phyloP scores from a whole-genome alignment of 37 sponge, comb jelly and placozoan genomes.

The Geodia barretti region DNA sequence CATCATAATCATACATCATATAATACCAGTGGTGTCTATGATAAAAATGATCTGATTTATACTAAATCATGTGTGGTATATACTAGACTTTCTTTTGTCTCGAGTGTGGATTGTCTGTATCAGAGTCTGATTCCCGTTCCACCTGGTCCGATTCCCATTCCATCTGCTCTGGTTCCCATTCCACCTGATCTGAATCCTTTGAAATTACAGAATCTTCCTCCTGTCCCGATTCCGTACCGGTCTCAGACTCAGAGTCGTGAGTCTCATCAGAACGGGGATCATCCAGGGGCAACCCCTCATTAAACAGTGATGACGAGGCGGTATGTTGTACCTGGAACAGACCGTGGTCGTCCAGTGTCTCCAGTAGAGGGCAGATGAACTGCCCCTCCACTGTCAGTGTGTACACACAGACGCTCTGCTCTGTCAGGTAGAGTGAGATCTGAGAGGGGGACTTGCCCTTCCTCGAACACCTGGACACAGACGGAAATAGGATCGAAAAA shows the following conservation, averaged over 20 bases:
- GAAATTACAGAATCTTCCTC: too few species aligned
- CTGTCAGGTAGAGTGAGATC: conserved; percentile 66
- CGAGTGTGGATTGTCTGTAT: too few species aligned
- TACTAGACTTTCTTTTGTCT: too few species aligned
- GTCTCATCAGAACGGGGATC: not conserved
- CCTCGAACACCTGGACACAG: conserved; percentile 57
- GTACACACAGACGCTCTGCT: conserved; percentile 77
- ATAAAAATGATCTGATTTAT: too few species aligned
- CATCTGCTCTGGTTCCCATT: too few species aligned
- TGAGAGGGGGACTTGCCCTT: conserved; percentile 24
- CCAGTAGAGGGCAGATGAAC: conserved; percentile 64
- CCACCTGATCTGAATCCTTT: too few species aligned
- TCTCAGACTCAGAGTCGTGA: not conserved
- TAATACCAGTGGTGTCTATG: too few species aligned
- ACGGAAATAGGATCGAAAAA: too few species aligned
- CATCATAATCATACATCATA: too few species aligned
- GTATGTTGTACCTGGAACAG: conserved; percentile 15
- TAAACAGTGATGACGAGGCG: not conserved
- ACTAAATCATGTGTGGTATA: too few species aligned
- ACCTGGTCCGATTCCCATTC: too few species aligned
- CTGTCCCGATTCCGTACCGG: not conserved
- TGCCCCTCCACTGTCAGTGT: conserved; percentile 69
- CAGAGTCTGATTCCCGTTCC: too few species aligned
- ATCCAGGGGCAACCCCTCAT: not conserved
- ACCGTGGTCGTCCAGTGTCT: conserved; percentile 63